Conservation (phyloP, 1,140 invertebrate species). For the Centruroides vittatus region DNA sequence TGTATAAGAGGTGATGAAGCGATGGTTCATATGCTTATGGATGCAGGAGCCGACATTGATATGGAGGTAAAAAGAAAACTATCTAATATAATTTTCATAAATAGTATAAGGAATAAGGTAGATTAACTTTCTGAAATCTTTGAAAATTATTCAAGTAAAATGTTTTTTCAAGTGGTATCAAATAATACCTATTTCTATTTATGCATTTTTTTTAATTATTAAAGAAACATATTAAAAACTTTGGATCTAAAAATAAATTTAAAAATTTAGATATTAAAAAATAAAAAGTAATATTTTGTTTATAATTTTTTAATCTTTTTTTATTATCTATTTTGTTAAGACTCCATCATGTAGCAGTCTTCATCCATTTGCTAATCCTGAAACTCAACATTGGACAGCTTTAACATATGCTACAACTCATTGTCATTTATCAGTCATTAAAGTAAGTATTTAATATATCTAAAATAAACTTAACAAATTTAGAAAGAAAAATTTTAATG, state of each 20-base stretch:
- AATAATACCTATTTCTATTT: too few relatives aligned
- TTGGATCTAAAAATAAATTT: too few relatives aligned
- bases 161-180: too few relatives aligned
- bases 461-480: too few relatives aligned
- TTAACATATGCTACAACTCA: conserved; percentile 50
- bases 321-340: conserved; percentile 3
- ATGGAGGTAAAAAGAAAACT: conserved; percentile 39
- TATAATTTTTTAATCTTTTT: too few relatives aligned
- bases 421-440: conserved; percentile 39
- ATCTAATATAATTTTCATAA: conserved; percentile 22
- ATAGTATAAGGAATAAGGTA: neutral
- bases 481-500: too few relatives aligned
- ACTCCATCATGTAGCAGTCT: conserved; percentile 12
- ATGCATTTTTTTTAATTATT: too few relatives aligned
- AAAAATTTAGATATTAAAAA: too few relatives aligned
- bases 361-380: conserved; percentile 40
- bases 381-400: conserved; percentile 63
- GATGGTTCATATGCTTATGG: conserved; percentile 48
- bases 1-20: conserved; percentile 62
- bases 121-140: too few relatives aligned
- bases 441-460: conserved; percentile 15
- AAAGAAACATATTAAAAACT: too few relatives aligned
- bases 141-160: too few relatives aligned
- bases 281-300: too few relatives aligned
- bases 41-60: conserved; percentile 60